These are phyloP conservation scores for Maniola hyperantus DNA, from an alignment of 2,888 invertebrate species.

Conservation along the genomic window DNA sequence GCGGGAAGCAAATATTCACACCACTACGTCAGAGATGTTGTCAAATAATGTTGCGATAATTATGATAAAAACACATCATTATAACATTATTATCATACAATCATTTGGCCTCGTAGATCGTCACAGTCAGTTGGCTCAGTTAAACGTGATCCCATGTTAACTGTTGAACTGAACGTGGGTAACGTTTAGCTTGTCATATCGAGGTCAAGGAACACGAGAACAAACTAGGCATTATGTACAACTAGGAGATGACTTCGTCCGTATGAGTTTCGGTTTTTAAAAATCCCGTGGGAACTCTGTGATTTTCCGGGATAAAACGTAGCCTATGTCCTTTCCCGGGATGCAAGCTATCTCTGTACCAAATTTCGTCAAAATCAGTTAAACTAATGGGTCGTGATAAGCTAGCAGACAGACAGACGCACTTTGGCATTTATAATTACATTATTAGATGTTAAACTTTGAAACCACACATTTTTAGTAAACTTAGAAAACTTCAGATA, in stretches of 20 bases:
- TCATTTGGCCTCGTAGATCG: slow-evolving; percentile 10
- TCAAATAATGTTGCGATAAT: not conserved
- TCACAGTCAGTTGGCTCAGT: slow-evolving; percentile 15
- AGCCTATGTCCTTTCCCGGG: too few species aligned
- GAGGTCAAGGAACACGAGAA: slow-evolving; percentile 10
- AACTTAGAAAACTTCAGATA: too few species aligned
- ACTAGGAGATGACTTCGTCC: not conserved
- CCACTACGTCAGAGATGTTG: not conserved
- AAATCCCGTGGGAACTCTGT: too few species aligned
- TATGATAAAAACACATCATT: slow-evolving; percentile 8
- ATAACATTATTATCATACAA: slow-evolving; percentile 23
- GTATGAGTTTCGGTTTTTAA: too few species aligned
- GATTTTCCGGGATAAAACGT: too few species aligned
- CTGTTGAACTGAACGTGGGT: slow-evolving; percentile 16
- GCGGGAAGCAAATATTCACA: not conserved
- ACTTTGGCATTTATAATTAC: too few species aligned
- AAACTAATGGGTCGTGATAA: too few species aligned
- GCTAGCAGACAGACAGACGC: too few species aligned
- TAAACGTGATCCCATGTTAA: slow-evolving; percentile 9
- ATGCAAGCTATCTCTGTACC: too few species aligned
- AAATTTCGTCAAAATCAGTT: too few species aligned
- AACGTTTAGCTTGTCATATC: slow-evolving; percentile 1
- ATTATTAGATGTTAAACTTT: too few species aligned
- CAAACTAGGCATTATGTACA: slow-evolving; percentile 6
- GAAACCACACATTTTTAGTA: too few species aligned